These are phyloP conservation scores for Dipodomys stephensi DNA, from an alignment of 2,113 vertebrate genomes.

Conservation along the genomic window DNA sequence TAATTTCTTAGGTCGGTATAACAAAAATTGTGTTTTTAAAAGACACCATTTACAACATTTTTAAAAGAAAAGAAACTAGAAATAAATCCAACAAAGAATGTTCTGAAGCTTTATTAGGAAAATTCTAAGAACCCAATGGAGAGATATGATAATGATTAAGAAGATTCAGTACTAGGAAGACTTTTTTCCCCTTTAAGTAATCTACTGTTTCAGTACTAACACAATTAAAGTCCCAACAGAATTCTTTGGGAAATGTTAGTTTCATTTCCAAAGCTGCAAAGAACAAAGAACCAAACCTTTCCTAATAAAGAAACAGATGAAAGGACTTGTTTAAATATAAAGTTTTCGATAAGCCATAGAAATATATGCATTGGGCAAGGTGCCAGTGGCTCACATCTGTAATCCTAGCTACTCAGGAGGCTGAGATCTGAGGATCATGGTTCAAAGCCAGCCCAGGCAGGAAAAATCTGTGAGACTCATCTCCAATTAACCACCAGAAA, in stretches of 20 bases:
- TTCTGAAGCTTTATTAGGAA: constrained; percentile 9
- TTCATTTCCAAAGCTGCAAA: neutral
- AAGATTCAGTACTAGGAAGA: neutral
- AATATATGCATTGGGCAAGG: neutral
- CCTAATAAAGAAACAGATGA: neutral
- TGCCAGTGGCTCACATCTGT: no score
- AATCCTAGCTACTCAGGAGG: no score
- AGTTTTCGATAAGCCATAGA: neutral
- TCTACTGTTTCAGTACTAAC: neutral
- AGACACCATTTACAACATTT: neutral
- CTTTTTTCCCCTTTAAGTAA: no score
- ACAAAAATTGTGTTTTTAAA: neutral
- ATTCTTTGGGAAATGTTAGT: constrained; percentile 9
- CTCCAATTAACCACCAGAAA: no score
- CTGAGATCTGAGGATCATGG: no score
- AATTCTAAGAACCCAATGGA: neutral
- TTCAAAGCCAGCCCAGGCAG: no score
- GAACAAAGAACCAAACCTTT: neutral
- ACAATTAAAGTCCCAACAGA: neutral
- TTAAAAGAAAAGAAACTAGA: neutral
- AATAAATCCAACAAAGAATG: constrained; percentile 38
- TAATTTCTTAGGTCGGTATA: neutral
- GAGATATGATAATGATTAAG: neutral
- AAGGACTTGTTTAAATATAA: neutral
- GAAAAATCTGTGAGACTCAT: no score